Conservation (phyloP, 2,888 invertebrate species). For the Entomobrya proxima region DNA sequence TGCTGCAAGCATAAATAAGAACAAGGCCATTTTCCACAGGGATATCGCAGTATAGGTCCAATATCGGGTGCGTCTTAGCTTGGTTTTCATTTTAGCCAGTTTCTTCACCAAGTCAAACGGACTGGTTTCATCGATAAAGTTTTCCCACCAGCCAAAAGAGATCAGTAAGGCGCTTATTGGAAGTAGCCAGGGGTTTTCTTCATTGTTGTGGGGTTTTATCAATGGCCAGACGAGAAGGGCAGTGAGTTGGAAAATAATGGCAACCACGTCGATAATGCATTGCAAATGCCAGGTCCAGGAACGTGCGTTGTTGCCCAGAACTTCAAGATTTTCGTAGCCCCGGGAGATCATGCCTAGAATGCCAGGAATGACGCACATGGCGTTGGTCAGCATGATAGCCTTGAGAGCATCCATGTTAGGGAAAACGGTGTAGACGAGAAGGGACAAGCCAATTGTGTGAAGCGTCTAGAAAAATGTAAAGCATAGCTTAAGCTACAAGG, state of each 20-base stretch:
- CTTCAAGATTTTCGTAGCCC: constrained; percentile 78
- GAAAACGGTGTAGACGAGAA: constrained; percentile 79
- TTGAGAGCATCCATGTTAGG: constrained; percentile 79
- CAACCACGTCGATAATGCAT: constrained; percentile 81
- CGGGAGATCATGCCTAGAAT: constrained; percentile 77
- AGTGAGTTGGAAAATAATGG: constrained; percentile 82
- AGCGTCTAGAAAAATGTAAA: constrained; percentile 77
- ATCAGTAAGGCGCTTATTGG: constrained; percentile 83
- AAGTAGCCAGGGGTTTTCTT: constrained; percentile 80
- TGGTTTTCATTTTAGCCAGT: constrained; percentile 79
- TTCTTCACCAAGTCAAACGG: constrained; percentile 66
- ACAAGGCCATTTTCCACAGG: constrained; percentile 86
- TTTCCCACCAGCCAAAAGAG: constrained; percentile 91
- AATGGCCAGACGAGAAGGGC: constrained; percentile 85
- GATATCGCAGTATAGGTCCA: constrained; percentile 86
- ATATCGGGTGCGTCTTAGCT: constrained; percentile 83
- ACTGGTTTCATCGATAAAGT: constrained; percentile 80
- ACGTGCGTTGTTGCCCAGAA: too few species aligned
- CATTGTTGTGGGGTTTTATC: constrained; percentile 77
- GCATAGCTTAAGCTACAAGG: constrained; percentile 41
- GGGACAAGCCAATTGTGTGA: constrained; percentile 78
- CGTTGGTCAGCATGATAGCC: constrained; percentile 79
- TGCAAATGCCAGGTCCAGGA: constrained; percentile 77
- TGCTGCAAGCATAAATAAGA: constrained; percentile 82
- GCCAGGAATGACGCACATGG: constrained; percentile 79